Conservation (phyloP, 2,113 vertebrate species). For the Psammodynastes pulverulentus region DNA sequence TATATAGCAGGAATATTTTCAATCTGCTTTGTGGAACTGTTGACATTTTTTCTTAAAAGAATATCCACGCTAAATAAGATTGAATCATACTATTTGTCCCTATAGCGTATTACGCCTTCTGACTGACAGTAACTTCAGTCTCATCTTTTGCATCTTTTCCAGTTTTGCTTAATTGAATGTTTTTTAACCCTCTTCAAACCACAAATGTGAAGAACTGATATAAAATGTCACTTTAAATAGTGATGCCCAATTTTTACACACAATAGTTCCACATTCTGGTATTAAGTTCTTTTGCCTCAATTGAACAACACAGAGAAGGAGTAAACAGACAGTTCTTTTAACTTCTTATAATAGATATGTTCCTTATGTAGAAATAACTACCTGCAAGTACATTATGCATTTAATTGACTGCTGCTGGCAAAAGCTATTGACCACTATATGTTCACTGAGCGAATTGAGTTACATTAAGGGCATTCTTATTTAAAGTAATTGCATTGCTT, state of each 20-base stretch:
- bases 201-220: neutral
- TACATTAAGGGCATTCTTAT: neutral
- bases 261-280: neutral
- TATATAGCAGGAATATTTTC: too few relatives aligned
- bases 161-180: neutral
- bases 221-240: neutral
- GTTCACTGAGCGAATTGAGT: neutral
- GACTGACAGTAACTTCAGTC: neutral
- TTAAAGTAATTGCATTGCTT: neutral
- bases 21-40: neutral
- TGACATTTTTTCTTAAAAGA: neutral
- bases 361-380: neutral
- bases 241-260: neutral
- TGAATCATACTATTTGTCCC: too few relatives aligned
- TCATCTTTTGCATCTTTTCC: neutral
- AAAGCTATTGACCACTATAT: neutral
- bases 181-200: neutral
- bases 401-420: neutral
- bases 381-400: neutral
- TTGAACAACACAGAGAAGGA: neutral
- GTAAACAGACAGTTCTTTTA: neutral
- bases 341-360: neutral
- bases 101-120: neutral
- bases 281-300: neutral
- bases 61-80: neutral